phyloP scores from a whole-genome alignment of 1,140 invertebrate species.

The Drosophila rhopaloa region DNA sequence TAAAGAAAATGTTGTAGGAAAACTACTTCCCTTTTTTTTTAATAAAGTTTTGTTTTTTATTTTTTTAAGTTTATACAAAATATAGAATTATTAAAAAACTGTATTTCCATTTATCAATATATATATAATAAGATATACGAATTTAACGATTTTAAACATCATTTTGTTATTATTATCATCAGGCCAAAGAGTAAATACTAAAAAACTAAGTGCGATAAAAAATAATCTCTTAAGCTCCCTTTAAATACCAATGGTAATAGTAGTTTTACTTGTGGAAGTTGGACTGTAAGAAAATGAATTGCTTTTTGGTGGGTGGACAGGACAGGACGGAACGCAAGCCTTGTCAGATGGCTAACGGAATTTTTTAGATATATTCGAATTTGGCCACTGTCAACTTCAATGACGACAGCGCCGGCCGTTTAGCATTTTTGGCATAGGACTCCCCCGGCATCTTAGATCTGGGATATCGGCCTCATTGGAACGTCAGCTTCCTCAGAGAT shows the following conservation, averaged over 20 bases:
- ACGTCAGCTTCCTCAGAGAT: conserved; percentile 60
- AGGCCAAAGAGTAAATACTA: no score
- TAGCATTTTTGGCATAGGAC: conserved; percentile 22
- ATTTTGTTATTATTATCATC: no score
- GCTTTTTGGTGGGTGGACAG: conserved; percentile 28
- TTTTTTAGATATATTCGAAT: conserved; percentile 9
- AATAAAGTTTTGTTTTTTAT: not conserved
- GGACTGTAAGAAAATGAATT: conserved; percentile 11
- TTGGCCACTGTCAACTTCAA: conserved; percentile 46
- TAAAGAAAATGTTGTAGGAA: not conserved
- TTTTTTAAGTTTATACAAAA: no score
- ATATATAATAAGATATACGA: no score
- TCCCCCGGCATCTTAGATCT: conserved; percentile 27
- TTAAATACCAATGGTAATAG: no score
- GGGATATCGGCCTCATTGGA: conserved; percentile 43
- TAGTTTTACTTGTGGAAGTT: not conserved
- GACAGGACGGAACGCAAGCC: conserved; percentile 31
- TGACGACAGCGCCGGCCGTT: conserved; percentile 29
- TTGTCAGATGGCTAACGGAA: conserved; percentile 46
- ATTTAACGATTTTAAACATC: no score
- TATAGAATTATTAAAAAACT: no score
- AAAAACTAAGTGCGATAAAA: no score
- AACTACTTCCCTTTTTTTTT: not conserved
- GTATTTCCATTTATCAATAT: no score
- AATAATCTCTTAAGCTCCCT: no score